Percentiles rank a stretch among this genome's conserved stretches.
These are phyloP conservation scores for Nysson spinosus DNA, from an alignment of 2,888 invertebrate species.

Conservation along the genomic window DNA sequence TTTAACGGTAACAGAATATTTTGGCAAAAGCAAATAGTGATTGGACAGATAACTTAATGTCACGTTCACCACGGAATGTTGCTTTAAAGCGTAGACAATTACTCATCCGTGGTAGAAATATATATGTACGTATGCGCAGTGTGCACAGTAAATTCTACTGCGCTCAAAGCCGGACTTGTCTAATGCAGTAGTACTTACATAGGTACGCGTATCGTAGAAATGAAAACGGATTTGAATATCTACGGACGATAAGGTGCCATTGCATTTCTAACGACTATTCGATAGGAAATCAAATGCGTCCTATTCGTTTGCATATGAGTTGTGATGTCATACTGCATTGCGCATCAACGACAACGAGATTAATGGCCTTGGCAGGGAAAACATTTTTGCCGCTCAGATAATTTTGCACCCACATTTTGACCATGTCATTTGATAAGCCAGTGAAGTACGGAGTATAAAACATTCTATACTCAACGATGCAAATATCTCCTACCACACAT, in stretches of 20 bases:
- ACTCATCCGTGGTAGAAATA: constrained; percentile 12
- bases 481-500: too few species aligned
- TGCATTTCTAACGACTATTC: constrained; percentile 7
- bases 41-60: constrained; percentile 10
- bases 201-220: not conserved
- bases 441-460: not conserved
- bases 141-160: constrained; percentile 3
- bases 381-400: constrained; percentile 30
- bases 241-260: not conserved
- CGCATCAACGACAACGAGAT: constrained; percentile 44
- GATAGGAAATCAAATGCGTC: constrained; percentile 38
- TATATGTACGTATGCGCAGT: too few species aligned
- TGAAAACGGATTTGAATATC: constrained; percentile 17
- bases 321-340: constrained; percentile 50
- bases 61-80: constrained; percentile 11
- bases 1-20: not conserved
- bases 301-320: constrained; percentile 30
- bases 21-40: constrained; percentile 5
- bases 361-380: constrained; percentile 43
- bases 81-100: constrained; percentile 23
- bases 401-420: constrained; percentile 11
- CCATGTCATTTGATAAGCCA: not conserved
- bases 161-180: not conserved
- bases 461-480: too few species aligned
- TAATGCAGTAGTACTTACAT: not conserved